Base-by-base conservation (phyloP, 1,140 invertebrate genomes). In the Solenopsis fugax region DNA sequence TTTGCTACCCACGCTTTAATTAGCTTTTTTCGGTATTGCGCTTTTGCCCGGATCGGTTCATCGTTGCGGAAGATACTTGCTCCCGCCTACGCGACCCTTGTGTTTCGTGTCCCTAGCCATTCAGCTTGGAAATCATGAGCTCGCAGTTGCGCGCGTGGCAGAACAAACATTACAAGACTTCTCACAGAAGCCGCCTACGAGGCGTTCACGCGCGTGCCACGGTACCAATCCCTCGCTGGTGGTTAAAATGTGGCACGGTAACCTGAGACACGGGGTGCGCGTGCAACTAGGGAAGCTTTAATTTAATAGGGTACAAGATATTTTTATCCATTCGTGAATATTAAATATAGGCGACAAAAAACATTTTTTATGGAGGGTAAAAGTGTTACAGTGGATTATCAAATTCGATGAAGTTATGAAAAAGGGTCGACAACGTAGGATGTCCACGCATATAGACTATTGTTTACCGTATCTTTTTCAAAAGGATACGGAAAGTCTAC, bases 71-170 rank as follows among this genome's bases (percentile, higher is more conserved):
- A 64, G 58, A 64, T 77, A 77, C 48, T 62, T 62, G 16, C 21
- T 6, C 16, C 10, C 75, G 41, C 54, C 69, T 50, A 73, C 71
- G 50, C 16, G 41, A 41, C n/a, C 10, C 41, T 50, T 50, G n/a
- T 34, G 24, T 78, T 78, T 37, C 72, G n/a, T 41, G 10, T 34
- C 18, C 9, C 41, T 24, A 48, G 12, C 16, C 29, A 50, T 80
- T 37, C 45, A 41, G n/a, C 76, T n/a, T 52, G 45, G 18, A 80
- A 80, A 80, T 80, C 60, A 67, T 78, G 76, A 58, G 54, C 54
- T 41, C n/a, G 29, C 50, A 62, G 58, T 65, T 34, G 58, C 58
- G 24, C 58, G 76, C 60, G 45, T 78, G 76, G 29, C 76, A 58
- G 45, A 67, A 37, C 76, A 34, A 80, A 50, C 48, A 80, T 80